Percentiles rank a stretch among this genome's conserved stretches.
These are phyloP conservation scores for Dysidea cf. avara DNA, from an alignment of 37 sponge, comb jelly and placozoan species.

Conservation along the genomic window DNA sequence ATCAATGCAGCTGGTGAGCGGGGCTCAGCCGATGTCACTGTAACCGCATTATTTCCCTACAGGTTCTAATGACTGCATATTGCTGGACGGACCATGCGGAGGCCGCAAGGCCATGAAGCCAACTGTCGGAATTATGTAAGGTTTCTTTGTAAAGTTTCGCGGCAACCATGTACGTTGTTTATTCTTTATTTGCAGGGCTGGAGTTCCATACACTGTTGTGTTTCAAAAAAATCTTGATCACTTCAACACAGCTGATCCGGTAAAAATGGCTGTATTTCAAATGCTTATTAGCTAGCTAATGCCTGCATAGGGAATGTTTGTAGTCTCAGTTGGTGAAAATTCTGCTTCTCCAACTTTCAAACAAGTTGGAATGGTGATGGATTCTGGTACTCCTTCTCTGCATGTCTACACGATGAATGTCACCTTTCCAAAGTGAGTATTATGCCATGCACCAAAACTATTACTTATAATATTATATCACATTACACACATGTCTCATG, in stretches of 20 bases:
- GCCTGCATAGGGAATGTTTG: slow-evolving; percentile 36
- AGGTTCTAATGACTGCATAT: slow-evolving; percentile 10
- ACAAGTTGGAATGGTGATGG: slow-evolving; percentile 1
- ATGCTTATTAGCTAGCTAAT: no score
- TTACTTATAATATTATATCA: no score
- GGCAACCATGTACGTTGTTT: no score
- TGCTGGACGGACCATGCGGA: slow-evolving; percentile 1
- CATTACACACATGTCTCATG: no score
- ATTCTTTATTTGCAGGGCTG: slow-evolving; percentile 31
- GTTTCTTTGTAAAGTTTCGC: background rate
- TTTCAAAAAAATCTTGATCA: slow-evolving; percentile 92
- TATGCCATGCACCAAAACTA: no score
- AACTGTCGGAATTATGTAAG: slow-evolving; percentile 1
- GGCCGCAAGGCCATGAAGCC: background rate
- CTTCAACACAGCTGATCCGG: slow-evolving; percentile 43
- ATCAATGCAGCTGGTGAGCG: slow-evolving; percentile 55
- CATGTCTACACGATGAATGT: slow-evolving; percentile 20
- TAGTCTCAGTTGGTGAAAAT: slow-evolving; percentile 7
- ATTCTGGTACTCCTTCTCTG: slow-evolving; percentile 30
- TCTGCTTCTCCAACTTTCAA: background rate
- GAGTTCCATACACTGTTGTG: slow-evolving; percentile 32
- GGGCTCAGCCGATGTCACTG: background rate
- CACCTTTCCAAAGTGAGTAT: slow-evolving; percentile 42
- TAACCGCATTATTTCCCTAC: background rate
- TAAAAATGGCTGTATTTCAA: slow-evolving; percentile 22